A percentile compares a stretch with the other conserved stretches of the same genome.
Evolutionary conservation across 2,888 invertebrate genomes (phyloP).

Genomic region (Lacanobia wlatinum): DNA sequence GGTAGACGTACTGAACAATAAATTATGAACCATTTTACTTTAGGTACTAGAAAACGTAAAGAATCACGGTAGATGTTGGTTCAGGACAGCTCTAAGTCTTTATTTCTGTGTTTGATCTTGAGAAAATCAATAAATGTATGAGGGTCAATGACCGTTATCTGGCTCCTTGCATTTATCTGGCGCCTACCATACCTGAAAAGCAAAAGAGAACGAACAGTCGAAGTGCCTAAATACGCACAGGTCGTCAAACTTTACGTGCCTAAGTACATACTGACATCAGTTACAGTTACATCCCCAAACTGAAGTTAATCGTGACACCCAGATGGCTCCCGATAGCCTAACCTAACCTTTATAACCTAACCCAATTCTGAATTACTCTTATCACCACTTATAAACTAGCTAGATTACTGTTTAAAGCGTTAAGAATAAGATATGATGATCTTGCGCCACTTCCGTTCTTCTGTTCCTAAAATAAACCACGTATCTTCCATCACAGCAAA

Average conservation of each 20-base stretch:
- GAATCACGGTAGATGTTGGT: no score
- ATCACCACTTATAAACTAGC: conserved; percentile 29
- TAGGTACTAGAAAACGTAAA: no score
- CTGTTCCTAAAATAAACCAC: conserved; percentile 3
- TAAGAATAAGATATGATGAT: not conserved
- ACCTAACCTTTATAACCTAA: conserved; percentile 60
- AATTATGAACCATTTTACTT: no score
- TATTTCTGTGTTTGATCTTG: no score
- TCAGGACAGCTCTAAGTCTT: no score
- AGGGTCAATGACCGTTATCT: no score
- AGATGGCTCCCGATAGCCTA: conserved; percentile 54
- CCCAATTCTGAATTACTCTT: conserved; percentile 53
- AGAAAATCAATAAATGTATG: no score
- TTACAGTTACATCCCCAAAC: conserved; percentile 8
- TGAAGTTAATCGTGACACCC: conserved; percentile 22
- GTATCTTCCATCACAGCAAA: not conserved
- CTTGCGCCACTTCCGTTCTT: not conserved
- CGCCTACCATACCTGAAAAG: not conserved
- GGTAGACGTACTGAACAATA: no score
- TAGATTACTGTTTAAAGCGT: conserved; percentile 26
- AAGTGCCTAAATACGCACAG: not conserved
- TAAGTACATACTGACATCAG: not conserved
- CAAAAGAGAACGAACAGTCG: no score
- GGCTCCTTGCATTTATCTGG: no score
- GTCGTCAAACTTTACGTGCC: not conserved